Evolutionary conservation across 2,888 invertebrate species (phyloP).

Genomic region (Cyclophora punctaria): DNA sequence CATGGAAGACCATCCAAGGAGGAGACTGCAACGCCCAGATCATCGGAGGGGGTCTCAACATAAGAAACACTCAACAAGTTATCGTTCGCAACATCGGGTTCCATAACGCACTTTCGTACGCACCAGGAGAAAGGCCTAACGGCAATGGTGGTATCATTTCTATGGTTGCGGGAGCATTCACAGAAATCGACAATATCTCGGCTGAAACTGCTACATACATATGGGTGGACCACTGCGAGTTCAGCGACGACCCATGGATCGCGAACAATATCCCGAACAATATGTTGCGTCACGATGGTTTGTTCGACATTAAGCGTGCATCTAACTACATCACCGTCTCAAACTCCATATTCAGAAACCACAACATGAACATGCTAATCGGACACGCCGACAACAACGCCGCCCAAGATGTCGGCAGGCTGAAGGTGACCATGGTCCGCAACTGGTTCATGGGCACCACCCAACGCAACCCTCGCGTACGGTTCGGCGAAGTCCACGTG

Average conservation of each 20-base stretch:
- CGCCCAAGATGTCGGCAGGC: not conserved
- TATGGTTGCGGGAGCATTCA: slow-evolving; percentile 1
- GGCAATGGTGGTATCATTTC: slow-evolving; percentile 6
- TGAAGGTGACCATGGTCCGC: slow-evolving; percentile 3
- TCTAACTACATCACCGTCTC: slow-evolving; percentile 5
- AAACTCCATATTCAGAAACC: slow-evolving; percentile 10
- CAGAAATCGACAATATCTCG: slow-evolving; percentile 2
- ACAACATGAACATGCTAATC: slow-evolving; percentile 3
- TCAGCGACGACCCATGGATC: slow-evolving; percentile 10
- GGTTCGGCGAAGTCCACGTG: slow-evolving; percentile 8
- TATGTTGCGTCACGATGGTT: slow-evolving; percentile 9
- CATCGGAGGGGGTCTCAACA: slow-evolving; percentile 4
- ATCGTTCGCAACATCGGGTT: slow-evolving; percentile 6
- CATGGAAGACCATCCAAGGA: slow-evolving; percentile 4
- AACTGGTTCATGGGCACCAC: slow-evolving; percentile 7
- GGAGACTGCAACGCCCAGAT: slow-evolving; percentile 5
- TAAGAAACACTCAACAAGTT: not conserved
- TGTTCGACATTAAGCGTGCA: slow-evolving; percentile 3
- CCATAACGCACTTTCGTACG: slow-evolving; percentile 5
- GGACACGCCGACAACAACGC: slow-evolving; percentile 3
- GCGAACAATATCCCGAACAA: not conserved
- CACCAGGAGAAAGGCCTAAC: slow-evolving; percentile 6
- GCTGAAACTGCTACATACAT: not conserved
- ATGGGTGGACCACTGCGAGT: slow-evolving; percentile 9
- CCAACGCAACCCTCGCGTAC: slow-evolving; percentile 7